These are phyloP conservation scores for Zonitis immaculata DNA, from an alignment of 2,888 invertebrate genomes.

Conservation along the genomic window DNA sequence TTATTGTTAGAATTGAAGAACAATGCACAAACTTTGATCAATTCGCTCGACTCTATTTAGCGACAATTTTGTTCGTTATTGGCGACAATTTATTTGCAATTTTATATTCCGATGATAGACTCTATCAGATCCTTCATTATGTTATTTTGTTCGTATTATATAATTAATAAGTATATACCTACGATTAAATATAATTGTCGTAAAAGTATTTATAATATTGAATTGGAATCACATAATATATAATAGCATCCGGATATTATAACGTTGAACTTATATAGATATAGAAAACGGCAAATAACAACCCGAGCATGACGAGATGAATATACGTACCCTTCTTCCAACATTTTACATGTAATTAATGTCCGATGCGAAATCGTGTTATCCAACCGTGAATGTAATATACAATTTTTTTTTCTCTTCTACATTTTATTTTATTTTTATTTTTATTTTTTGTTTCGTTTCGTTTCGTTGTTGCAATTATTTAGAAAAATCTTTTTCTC, in stretches of 20 bases:
- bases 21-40: too few species aligned
- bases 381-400: conserved; percentile 47
- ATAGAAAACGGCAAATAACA: conserved; percentile 18
- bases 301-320: conserved; percentile 31
- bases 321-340: conserved; percentile 27
- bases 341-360: conserved; percentile 39
- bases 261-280: conserved; percentile 11
- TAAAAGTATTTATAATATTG: too few species aligned
- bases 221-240: neutral
- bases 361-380: conserved; percentile 39
- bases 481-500: neutral
- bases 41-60: too few species aligned
- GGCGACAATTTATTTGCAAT: too few species aligned
- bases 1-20: too few species aligned
- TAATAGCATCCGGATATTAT: conserved; percentile 26
- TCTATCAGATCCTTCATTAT: too few species aligned
- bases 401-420: conserved; percentile 21
- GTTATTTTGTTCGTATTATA: too few species aligned
- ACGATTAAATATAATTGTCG: too few species aligned
- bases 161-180: too few species aligned
- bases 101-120: too few species aligned
- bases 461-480: neutral
- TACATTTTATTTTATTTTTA: too few species aligned
- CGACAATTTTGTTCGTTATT: too few species aligned
- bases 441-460: conserved; percentile 25